These are phyloP conservation scores for Drepanosiphum platanoidis DNA, from an alignment of 2,888 invertebrate genomes.

Conservation along the genomic window DNA sequence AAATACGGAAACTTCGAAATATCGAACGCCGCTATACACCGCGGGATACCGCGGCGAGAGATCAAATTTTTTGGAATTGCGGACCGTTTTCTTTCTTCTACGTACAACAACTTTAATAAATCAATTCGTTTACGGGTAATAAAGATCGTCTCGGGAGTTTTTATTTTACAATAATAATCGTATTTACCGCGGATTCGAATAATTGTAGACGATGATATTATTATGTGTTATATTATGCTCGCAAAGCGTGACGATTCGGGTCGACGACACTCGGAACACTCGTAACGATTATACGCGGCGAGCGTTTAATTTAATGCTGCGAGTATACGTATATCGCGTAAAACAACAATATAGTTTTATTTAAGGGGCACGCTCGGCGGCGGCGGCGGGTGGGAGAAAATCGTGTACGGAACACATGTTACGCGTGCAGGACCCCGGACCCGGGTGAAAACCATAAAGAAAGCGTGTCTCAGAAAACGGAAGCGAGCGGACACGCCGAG, in stretches of 20 bases:
- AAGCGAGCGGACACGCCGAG: slow-evolving; percentile 11
- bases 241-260: not conserved
- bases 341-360: slow-evolving; percentile 26
- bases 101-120: too few relatives aligned
- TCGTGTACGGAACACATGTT: slow-evolving; percentile 13
- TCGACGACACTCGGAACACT: not conserved
- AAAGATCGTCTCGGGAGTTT: too few relatives aligned
- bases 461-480: slow-evolving; percentile 23
- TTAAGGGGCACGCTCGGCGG: not conserved
- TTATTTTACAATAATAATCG: too few relatives aligned
- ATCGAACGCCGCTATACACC: slow-evolving; percentile 4
- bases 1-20: slow-evolving; percentile 1
- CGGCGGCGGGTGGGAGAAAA: not conserved
- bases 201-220: too few relatives aligned
- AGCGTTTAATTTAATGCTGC: slow-evolving; percentile 9
- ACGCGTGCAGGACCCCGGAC: not conserved
- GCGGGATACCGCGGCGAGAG: not conserved
- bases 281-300: not conserved
- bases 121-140: too few relatives aligned
- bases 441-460: slow-evolving; percentile 36
- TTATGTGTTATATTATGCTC: too few relatives aligned
- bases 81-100: too few relatives aligned
- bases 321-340: not conserved
- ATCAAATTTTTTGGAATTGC: too few relatives aligned
- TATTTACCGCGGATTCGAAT: too few relatives aligned